Evolutionary conservation across 1,140 invertebrate genomes (phyloP).

Genomic region (Drosophila orosa): DNA sequence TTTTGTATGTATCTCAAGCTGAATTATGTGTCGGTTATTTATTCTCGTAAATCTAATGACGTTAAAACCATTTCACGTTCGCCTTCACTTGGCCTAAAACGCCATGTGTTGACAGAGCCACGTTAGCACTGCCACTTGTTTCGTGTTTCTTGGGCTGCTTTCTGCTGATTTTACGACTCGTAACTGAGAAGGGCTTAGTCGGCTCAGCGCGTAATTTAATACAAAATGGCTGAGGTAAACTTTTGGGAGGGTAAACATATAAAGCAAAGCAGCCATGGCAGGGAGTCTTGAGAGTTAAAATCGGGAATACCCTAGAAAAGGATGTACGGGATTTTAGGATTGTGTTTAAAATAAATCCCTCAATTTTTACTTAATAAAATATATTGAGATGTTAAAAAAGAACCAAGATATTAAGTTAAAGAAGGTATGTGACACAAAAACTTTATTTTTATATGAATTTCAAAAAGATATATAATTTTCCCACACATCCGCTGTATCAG

Average conservation of each 20-base stretch:
- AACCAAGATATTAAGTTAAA: fast-evolving
- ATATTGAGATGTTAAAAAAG: background rate
- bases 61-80: conserved; percentile 51
- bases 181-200: conserved; percentile 70
- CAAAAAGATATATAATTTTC: no score
- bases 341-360: background rate
- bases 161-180: conserved; percentile 60
- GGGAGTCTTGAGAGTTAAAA: background rate
- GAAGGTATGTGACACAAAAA: background rate
- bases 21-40: conserved; percentile 43
- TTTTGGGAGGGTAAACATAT: conserved; percentile 18
- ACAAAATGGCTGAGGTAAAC: conserved; percentile 49
- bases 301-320: background rate
- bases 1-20: conserved; percentile 13
- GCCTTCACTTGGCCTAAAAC: conserved; percentile 12
- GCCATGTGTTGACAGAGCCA: conserved; percentile 56
- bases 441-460: background rate
- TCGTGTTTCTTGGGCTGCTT: conserved; percentile 3
- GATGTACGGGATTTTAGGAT: no score
- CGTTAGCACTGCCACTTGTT: conserved; percentile 37
- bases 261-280: conserved; percentile 8
- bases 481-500: no score
- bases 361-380: no score
- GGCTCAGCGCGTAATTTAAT: conserved; percentile 78
- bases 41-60: conserved; percentile 46